phyloP scores from a whole-genome alignment of 2,888 invertebrate species.

The Drepanosiphum platanoidis region DNA sequence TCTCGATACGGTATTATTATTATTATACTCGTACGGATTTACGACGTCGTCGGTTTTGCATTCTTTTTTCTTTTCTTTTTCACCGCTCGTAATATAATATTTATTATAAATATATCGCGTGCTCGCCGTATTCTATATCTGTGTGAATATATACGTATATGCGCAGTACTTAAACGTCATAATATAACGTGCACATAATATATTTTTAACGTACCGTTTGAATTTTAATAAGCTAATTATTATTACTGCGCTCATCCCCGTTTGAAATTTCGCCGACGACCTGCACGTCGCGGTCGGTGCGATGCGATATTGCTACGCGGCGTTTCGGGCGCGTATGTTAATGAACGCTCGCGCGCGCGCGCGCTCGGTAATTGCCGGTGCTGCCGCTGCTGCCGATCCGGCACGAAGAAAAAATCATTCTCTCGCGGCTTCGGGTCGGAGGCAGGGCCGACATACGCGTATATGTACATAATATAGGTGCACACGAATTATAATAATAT shows the following conservation, averaged over 20 bases:
- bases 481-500: conserved; percentile 19
- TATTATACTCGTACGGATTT: not conserved
- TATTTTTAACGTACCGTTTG: not conserved
- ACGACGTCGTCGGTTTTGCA: not conserved
- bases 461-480: not conserved
- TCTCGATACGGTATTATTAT: not conserved
- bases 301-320: not conserved
- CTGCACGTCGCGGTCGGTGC: no score
- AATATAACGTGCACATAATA: not conserved
- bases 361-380: conserved; percentile 24
- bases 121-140: not conserved
- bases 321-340: conserved; percentile 42
- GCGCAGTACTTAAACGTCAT: not conserved
- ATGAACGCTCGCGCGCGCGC: conserved; percentile 7
- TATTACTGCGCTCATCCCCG: conserved; percentile 25
- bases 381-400: conserved; percentile 8
- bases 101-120: not conserved
- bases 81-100: not conserved
- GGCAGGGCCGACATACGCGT: not conserved
- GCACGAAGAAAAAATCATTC: conserved; percentile 41
- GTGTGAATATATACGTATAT: not conserved
- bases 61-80: not conserved
- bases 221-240: conserved; percentile 49
- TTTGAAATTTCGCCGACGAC: conserved; percentile 48
- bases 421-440: conserved; percentile 18